Evolutionary conservation across 2,888 invertebrate species (phyloP).

Genomic region (Parnassius orleans): DNA sequence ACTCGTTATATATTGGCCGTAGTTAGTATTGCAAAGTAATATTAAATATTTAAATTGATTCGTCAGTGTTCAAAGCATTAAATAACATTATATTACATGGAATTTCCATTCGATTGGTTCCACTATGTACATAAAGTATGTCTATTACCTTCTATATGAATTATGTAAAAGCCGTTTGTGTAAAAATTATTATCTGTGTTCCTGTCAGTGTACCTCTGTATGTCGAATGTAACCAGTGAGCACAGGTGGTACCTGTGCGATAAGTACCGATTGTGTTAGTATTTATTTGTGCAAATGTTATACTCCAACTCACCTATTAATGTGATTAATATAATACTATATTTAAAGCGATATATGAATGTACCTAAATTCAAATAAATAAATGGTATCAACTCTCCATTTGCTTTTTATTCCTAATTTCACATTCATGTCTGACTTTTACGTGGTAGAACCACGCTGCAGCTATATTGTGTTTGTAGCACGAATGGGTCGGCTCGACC

Average conservation of each 20-base stretch:
- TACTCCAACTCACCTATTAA: constrained; percentile 20
- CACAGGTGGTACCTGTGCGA: too few species aligned
- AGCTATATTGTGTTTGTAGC: too few species aligned
- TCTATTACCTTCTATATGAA: background rate
- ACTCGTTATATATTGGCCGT: constrained; percentile 18
- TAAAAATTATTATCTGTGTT: background rate
- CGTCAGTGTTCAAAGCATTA: constrained; percentile 7
- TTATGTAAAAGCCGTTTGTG: background rate
- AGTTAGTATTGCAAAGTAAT: too few species aligned
- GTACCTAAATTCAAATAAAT: constrained; percentile 43
- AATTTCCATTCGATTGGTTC: background rate
- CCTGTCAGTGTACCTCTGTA: background rate
- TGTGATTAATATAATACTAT: constrained; percentile 29
- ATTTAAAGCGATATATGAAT: constrained; percentile 38
- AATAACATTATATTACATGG: background rate
- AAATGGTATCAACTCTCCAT: constrained; percentile 38
- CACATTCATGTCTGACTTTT: too few species aligned
- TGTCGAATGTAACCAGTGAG: too few species aligned
- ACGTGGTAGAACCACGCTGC: too few species aligned
- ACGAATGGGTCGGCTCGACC: too few species aligned
- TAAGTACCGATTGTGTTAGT: background rate
- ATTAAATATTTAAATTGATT: background rate
- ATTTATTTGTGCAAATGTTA: constrained; percentile 19
- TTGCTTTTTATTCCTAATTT: constrained; percentile 21
- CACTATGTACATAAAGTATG: background rate